Conservation (phyloP, 2,888 invertebrate species). For the Stomorhina lunata region DNA sequence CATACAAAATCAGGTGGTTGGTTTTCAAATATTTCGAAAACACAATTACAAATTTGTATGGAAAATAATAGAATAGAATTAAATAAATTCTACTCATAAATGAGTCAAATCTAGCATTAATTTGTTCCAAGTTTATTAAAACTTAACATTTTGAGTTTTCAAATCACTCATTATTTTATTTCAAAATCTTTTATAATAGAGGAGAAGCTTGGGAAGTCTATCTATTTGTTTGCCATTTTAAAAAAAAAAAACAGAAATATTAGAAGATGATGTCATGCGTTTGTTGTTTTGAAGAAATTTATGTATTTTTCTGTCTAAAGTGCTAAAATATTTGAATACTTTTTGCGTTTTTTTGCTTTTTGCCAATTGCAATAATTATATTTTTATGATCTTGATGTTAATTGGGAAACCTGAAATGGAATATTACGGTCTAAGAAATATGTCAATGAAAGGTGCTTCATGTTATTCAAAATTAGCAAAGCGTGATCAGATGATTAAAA, state of each 20-base stretch:
- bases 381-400: not conserved
- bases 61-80: too few relatives aligned
- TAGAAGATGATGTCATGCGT: conserved; percentile 54
- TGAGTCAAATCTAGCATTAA: too few relatives aligned
- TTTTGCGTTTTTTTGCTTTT: not conserved
- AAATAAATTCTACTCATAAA: too few relatives aligned
- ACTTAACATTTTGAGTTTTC: too few relatives aligned
- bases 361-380: not conserved
- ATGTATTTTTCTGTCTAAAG: not conserved
- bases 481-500: too few relatives aligned
- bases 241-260: too few relatives aligned
- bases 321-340: not conserved
- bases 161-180: not conserved
- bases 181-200: not conserved
- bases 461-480: too few relatives aligned
- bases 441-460: not conserved
- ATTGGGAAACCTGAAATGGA: not conserved
- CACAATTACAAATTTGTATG: too few relatives aligned
- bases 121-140: too few relatives aligned
- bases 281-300: conserved; percentile 20
- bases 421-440: not conserved
- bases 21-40: too few relatives aligned
- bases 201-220: not conserved
- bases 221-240: conserved; percentile 17
- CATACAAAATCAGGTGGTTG: too few relatives aligned